Conservation (phyloP, 1,140 invertebrate genomes). For the Lepidostoma basale region DNA sequence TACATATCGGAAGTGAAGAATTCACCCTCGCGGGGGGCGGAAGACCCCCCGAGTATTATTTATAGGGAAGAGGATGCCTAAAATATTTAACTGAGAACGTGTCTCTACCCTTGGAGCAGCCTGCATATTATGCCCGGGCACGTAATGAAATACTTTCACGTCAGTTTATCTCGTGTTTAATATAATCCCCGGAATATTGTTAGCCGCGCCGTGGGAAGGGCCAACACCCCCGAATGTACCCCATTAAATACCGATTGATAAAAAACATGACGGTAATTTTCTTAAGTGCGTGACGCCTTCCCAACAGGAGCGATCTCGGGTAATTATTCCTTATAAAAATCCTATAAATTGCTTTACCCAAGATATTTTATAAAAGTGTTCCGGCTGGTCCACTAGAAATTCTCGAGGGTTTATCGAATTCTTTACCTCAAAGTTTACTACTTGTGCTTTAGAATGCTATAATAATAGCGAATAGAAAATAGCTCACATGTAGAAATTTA, state of each 20-base stretch:
- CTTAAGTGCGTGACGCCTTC: constrained; percentile 24
- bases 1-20: constrained; percentile 21
- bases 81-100: constrained; percentile 43
- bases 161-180: constrained; percentile 46
- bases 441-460: no score
- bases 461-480: no score
- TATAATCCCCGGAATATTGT: constrained; percentile 30
- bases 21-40: neutral
- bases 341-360: constrained; percentile 9
- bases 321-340: constrained; percentile 20
- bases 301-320: neutral
- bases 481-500: no score
- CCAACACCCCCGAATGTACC: constrained; percentile 33
- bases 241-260: constrained; percentile 26
- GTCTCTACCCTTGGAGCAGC: constrained; percentile 42
- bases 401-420: no score
- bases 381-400: no score
- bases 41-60: constrained; percentile 39
- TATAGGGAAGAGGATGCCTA: constrained; percentile 35
- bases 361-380: no score
- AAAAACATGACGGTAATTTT: constrained; percentile 23
- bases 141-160: constrained; percentile 47
- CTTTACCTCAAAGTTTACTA: no score
- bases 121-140: constrained; percentile 44
- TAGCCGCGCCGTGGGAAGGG: constrained; percentile 7